Evolutionary conservation across 2,888 invertebrate genomes (phyloP).

Genomic region (Nephrotoma flavescens): DNA sequence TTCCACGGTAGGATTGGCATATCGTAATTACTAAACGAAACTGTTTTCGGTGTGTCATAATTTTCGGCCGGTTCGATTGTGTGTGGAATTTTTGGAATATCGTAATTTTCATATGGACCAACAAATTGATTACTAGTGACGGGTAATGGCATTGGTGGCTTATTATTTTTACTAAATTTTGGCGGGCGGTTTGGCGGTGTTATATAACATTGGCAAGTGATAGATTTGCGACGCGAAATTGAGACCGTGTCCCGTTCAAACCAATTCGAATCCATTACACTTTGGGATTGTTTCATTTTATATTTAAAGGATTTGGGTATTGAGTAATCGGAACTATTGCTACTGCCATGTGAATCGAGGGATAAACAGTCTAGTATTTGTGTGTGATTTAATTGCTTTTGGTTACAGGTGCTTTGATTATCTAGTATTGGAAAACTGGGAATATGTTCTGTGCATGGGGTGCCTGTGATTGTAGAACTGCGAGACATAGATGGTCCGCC

Average conservation of each 20-base stretch:
- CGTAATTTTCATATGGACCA: conserved; percentile 63
- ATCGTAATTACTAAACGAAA: conserved; percentile 33
- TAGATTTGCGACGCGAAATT: background rate
- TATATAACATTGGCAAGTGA: background rate
- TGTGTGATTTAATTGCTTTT: background rate
- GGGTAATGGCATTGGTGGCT: background rate
- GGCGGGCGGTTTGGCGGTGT: background rate
- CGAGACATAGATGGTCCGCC: conserved; percentile 49
- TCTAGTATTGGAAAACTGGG: conserved; percentile 13
- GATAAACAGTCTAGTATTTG: conserved; percentile 45
- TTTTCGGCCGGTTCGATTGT: conserved; percentile 33
- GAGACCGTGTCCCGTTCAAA: background rate
- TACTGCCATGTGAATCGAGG: conserved; percentile 40
- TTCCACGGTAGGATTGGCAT: conserved; percentile 29
- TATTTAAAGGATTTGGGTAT: conserved; percentile 24
- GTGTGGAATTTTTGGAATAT: conserved; percentile 49
- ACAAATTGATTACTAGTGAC: conserved; percentile 16
- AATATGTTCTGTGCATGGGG: conserved; percentile 30
- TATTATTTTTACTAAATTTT: background rate
- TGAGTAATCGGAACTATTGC: conserved; percentile 47
- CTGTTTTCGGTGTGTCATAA: conserved; percentile 50
- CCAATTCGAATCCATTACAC: background rate
- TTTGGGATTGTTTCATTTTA: conserved; percentile 3
- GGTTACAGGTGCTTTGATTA: conserved; percentile 3
- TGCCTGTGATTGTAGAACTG: conserved; percentile 43